These are phyloP conservation scores for Esperia sulphurella DNA, from an alignment of 2,888 invertebrate genomes.

Conservation along the genomic window DNA sequence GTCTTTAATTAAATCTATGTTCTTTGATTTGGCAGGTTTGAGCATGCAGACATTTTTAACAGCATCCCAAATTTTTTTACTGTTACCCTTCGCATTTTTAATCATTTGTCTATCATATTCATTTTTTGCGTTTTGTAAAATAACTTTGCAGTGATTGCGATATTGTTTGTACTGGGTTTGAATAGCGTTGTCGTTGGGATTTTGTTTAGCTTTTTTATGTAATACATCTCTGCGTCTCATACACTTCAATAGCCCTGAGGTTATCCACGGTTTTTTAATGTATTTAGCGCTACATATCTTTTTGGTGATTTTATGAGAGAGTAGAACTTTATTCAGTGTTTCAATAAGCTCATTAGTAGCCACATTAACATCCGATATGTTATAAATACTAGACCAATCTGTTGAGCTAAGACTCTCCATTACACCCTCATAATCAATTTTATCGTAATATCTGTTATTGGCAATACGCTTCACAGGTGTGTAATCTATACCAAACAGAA, in stretches of 20 bases:
- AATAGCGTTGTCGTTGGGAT: background rate
- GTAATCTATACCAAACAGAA: background rate
- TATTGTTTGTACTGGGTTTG: background rate
- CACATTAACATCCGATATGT: background rate
- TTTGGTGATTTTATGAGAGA: background rate
- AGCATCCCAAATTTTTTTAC: background rate
- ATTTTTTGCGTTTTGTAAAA: background rate
- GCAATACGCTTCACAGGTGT: background rate
- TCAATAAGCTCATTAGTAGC: background rate
- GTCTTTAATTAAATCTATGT: background rate
- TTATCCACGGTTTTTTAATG: slow-evolving; percentile 1
- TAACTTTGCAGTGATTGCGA: background rate
- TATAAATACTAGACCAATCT: background rate
- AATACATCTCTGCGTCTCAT: background rate
- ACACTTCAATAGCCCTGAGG: background rate
- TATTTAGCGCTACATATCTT: background rate
- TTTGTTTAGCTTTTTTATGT: background rate
- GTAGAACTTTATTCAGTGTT: background rate
- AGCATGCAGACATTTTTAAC: background rate
- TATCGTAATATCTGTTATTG: too few species aligned
- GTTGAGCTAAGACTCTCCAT: background rate
- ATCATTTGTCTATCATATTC: background rate
- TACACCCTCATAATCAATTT: background rate
- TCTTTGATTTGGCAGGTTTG: background rate
- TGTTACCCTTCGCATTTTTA: background rate